Evolutionary conservation across 1,140 invertebrate species (phyloP), one percentile per base, ranked within the genome.

Genomic region (Leptopilina clavipes): DNA sequence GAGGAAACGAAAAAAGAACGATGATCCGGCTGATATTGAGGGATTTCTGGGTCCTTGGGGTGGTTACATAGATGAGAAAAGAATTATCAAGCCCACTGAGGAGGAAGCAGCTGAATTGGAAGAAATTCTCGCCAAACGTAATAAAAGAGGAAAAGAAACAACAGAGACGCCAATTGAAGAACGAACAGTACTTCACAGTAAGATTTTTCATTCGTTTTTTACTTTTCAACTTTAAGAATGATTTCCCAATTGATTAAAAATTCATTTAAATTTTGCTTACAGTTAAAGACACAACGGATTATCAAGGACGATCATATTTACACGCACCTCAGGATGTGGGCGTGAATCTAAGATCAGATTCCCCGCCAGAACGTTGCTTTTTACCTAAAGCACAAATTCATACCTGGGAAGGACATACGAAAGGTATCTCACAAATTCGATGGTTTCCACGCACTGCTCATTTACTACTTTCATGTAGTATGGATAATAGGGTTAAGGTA

Each of bases 11-110:
- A 93, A 94, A 56, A 95, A 94, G 88, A 99, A 99, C 92, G 93
- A 96, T 82, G 93, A 99, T 89, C 94, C 98, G 0, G 91, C 93
- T 40, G 98, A 99, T 91, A 93, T 99, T 76, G 97, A 97, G 76
- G 98, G 98, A 8, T 99, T 98, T 88, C 90, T 98, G 2, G 98
- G 99, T 0, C 99, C 98, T 0, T 99, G 99, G 99, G 98, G 97
- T 74, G 95, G 95, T 74, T 99, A 94, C 91, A 92, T 94, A 14
- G 97, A 99, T 91, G 98, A 99, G 91, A 92, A 95, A 84, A 94
- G 94, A 76, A 92, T 98, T 10, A 93, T 95, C 76, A 97, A 95
- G 87, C 98, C 98, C 10, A 94, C 94, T 71, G 96, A 97, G 75
- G 98, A 99, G 87, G 97, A 99, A 85, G 93, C 96, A 76, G 95